Evolutionary conservation across 2,888 invertebrate species (phyloP).

Genomic region (Campoplex capitator): DNA sequence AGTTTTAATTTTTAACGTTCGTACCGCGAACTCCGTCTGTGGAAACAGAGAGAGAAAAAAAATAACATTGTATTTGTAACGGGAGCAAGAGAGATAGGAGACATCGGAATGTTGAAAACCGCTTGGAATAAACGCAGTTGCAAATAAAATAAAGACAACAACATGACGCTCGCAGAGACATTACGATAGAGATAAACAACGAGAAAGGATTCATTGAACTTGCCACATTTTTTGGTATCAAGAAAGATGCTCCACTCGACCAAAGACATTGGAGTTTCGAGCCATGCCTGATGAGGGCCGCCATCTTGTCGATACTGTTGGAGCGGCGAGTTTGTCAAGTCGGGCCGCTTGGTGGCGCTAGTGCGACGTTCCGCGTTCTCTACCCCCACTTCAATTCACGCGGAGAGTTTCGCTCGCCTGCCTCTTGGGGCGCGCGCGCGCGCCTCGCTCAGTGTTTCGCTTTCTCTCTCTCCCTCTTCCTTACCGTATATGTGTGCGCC

Average conservation of each 20-base stretch:
- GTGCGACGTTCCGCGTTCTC: constrained; percentile 22
- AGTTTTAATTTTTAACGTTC: constrained; percentile 61
- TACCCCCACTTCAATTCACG: background rate
- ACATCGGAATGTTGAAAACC: constrained; percentile 58
- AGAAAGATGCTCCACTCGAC: constrained; percentile 19
- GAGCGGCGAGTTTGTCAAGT: constrained; percentile 54
- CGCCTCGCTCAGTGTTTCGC: constrained; percentile 15
- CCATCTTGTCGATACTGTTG: constrained; percentile 85
- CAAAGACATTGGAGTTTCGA: constrained; percentile 73
- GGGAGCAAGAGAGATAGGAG: constrained; percentile 18
- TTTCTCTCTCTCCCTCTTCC: constrained; percentile 1
- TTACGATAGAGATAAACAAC: background rate
- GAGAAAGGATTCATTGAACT: constrained; percentile 32
- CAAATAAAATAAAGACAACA: constrained; percentile 6
- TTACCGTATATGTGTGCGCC: background rate
- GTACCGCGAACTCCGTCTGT: constrained; percentile 21
- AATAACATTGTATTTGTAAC: constrained; percentile 21
- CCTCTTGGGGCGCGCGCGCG: constrained; percentile 38
- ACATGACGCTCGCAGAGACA: background rate
- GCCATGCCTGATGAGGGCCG: constrained; percentile 87
- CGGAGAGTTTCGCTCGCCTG: constrained; percentile 29
- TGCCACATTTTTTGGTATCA: constrained; percentile 46
- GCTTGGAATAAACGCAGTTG: constrained; percentile 40
- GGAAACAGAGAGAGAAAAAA: constrained; percentile 55
- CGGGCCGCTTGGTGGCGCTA: constrained; percentile 59